Conservation (phyloP, 30 jellyfish, hydroid and myxozoan genomes). For the Rhopilema esculentum region DNA sequence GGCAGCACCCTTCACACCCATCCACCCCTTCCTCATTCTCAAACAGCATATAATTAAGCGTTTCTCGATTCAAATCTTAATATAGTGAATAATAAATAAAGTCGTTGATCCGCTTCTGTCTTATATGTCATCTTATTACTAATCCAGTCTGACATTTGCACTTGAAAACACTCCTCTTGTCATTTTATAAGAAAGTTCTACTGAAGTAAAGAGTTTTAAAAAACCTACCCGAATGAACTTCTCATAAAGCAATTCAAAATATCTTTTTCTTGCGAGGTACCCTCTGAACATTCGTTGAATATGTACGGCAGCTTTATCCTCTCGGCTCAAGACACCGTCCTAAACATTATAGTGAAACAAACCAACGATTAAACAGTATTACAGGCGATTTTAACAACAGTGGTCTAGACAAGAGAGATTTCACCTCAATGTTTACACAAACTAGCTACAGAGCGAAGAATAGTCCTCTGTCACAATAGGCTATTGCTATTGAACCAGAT, state of each 20-base stretch:
- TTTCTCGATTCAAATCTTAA: too few species aligned
- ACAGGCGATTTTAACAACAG: not conserved
- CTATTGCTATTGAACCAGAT: not conserved
- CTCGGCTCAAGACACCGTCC: slow-evolving; percentile 23
- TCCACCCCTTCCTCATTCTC: too few species aligned
- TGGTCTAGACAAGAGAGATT: not conserved
- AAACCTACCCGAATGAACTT: slow-evolving; percentile 55
- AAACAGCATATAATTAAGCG: too few species aligned
- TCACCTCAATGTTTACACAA: not conserved
- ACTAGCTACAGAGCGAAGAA: not conserved
- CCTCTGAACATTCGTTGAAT: slow-evolving; percentile 81
- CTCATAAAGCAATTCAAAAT: slow-evolving; percentile 59
- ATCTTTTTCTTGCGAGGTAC: slow-evolving; percentile 59
- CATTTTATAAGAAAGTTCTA: too few species aligned
- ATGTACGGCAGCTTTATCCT: slow-evolving; percentile 70
- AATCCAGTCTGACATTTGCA: too few species aligned
- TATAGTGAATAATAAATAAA: too few species aligned
- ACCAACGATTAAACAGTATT: not conserved
- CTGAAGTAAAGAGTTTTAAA: too few species aligned
- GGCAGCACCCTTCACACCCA: too few species aligned
- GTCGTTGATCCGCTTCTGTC: too few species aligned
- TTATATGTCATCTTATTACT: too few species aligned
- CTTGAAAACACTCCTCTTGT: too few species aligned
- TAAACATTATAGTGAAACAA: not conserved
- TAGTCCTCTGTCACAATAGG: not conserved